phyloP scores from a whole-genome alignment of 2,797 vertebrate genomes.

The Acestrorhynchus altus region DNA sequence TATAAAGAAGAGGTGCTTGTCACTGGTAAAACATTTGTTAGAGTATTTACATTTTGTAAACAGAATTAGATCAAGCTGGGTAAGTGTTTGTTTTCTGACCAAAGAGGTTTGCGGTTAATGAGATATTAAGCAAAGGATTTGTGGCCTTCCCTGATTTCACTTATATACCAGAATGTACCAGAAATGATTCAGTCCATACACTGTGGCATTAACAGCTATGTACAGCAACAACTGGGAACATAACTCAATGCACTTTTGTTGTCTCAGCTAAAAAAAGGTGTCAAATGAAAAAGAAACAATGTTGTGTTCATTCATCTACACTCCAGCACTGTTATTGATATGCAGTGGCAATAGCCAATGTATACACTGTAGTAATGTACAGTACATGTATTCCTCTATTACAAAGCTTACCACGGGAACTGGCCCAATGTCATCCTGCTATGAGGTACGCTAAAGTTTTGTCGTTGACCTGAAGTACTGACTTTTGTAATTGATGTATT shows the following conservation, averaged over 20 bases:
- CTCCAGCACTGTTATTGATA: conserved; percentile 33
- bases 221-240: neutral
- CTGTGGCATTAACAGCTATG: neutral
- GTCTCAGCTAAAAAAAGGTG: neutral
- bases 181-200: neutral
- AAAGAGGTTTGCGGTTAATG: neutral
- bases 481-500: conserved; percentile 61
- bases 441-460: conserved; percentile 75
- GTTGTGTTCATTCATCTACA: conserved; percentile 26
- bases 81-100: no score
- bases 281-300: neutral
- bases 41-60: no score
- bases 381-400: conserved; percentile 75
- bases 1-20: no score
- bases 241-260: neutral
- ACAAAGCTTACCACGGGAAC: conserved; percentile 81
- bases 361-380: conserved; percentile 64
- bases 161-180: neutral
- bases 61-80: no score
- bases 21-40: no score
- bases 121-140: conserved; percentile 14
- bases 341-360: conserved; percentile 36
- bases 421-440: conserved; percentile 78
- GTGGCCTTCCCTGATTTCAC: conserved; percentile 6
- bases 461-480: conserved; percentile 64